A percentile compares a stretch with the other conserved stretches of the same genome.
Conservation (phyloP, 2,797 vertebrate species). For the Pelobates cultripes region DNA sequence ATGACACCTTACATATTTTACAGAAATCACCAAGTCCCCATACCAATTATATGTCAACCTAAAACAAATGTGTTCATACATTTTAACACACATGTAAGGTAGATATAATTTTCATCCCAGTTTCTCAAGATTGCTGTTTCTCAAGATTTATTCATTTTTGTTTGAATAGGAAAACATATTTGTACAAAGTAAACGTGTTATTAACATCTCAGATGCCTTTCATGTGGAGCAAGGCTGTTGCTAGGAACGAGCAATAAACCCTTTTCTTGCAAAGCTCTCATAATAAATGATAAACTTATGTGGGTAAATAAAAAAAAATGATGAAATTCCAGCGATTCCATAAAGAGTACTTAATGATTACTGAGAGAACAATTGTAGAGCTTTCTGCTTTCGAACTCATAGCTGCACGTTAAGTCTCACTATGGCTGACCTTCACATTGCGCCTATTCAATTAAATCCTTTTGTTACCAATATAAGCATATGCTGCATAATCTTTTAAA, state of each 20-base stretch:
- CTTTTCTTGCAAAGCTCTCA: constrained; percentile 35
- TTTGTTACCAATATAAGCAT: too few species aligned
- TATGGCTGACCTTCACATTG: background rate
- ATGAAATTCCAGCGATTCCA: constrained; percentile 29
- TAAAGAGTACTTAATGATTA: constrained; percentile 20
- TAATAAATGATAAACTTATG: constrained; percentile 46
- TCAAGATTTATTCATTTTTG: constrained; percentile 15
- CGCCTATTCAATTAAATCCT: too few species aligned
- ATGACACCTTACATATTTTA: constrained; percentile 39
- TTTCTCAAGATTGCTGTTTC: constrained; percentile 21
- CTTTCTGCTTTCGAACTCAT: background rate
- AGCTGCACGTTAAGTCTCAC: background rate
- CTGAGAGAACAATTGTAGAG: constrained; percentile 9
- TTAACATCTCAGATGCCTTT: constrained; percentile 46
- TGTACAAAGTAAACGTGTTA: constrained; percentile 50
- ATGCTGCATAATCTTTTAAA: too few species aligned
- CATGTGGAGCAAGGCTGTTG: constrained; percentile 52
- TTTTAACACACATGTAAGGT: constrained; percentile 22
- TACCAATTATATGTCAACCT: constrained; percentile 30
- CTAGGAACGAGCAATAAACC: constrained; percentile 45
- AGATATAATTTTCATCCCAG: constrained; percentile 36
- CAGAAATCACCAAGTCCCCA: constrained; percentile 38
- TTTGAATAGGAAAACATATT: constrained; percentile 43
- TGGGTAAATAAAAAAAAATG: constrained; percentile 15
- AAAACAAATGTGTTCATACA: constrained; percentile 49